phyloP scores from a whole-genome alignment of 2,888 invertebrate species.

The Mesorhabditis spiculigera region DNA sequence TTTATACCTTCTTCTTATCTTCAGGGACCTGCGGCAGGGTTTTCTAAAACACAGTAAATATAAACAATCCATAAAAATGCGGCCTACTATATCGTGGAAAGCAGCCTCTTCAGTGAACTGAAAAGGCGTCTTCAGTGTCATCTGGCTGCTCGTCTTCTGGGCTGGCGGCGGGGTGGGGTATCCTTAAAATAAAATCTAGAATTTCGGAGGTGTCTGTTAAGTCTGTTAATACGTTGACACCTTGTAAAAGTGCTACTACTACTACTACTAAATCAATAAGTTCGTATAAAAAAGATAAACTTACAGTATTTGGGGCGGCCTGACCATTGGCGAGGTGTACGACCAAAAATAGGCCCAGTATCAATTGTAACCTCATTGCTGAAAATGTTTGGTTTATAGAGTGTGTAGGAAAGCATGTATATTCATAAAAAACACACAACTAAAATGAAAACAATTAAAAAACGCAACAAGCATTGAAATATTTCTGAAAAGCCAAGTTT shows the following conservation, averaged over 20 bases:
- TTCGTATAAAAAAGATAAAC: neutral
- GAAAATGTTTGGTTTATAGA: neutral
- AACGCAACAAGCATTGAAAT: too few relatives aligned
- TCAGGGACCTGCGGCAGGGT: too few relatives aligned
- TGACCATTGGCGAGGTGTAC: slow-evolving; percentile 4
- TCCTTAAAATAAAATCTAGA: too few relatives aligned
- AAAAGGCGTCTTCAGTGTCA: neutral
- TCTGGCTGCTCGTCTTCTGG: slow-evolving; percentile 4
- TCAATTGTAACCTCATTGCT: neutral
- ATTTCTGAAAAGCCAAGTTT: too few relatives aligned
- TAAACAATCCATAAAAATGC: too few relatives aligned
- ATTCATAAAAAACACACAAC: too few relatives aligned
- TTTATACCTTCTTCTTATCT: too few relatives aligned
- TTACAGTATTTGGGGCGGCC: neutral
- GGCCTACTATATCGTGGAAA: neutral
- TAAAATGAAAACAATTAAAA: too few relatives aligned
- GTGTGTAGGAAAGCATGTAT: neutral
- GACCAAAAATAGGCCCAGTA: neutral
- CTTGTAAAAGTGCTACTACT: too few relatives aligned
- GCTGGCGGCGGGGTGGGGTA: too few relatives aligned
- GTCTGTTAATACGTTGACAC: neutral
- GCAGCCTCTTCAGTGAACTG: slow-evolving; percentile 2
- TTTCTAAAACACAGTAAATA: too few relatives aligned
- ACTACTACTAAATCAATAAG: too few relatives aligned
- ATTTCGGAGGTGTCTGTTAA: neutral